phyloP scores from a whole-genome alignment of 2,888 invertebrate species.

The Apodemia duryi region DNA sequence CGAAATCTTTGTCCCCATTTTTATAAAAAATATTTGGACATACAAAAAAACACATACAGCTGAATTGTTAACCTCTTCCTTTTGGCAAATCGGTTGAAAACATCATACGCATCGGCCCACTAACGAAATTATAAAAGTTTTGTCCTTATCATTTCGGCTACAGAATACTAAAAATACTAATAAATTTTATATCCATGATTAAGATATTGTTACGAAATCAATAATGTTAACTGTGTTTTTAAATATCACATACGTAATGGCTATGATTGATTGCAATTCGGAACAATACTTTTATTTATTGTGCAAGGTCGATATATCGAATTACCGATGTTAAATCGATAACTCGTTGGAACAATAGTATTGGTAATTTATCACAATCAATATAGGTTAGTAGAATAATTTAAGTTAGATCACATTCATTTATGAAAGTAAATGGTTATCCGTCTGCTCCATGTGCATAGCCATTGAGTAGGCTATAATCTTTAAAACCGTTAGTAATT shows the following conservation, averaged over 20 bases:
- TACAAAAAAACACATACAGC: too few species aligned
- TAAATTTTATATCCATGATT: not conserved
- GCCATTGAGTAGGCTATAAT: not conserved
- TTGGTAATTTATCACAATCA: slow-evolving; percentile 44
- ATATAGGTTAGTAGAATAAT: slow-evolving; percentile 44
- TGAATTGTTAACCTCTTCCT: too few species aligned
- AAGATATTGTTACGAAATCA: slow-evolving; percentile 1
- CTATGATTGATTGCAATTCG: slow-evolving; percentile 43
- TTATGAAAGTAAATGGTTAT: not conserved
- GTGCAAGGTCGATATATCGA: slow-evolving; percentile 35
- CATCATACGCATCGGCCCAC: too few species aligned
- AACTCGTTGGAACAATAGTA: slow-evolving; percentile 42
- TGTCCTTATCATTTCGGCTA: too few species aligned
- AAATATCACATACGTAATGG: slow-evolving; percentile 17
- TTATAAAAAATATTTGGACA: too few species aligned
- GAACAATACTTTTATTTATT: slow-evolving; percentile 43
- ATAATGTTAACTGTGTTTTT: slow-evolving; percentile 10
- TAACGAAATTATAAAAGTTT: too few species aligned
- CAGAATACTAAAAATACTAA: too few species aligned
- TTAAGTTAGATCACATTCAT: slow-evolving; percentile 25
- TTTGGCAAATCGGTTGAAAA: too few species aligned
- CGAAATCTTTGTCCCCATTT: too few species aligned
- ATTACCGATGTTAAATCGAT: slow-evolving; percentile 36
- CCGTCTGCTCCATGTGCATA: too few species aligned
- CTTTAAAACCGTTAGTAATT: too few species aligned